Evolutionary conservation across 2,888 invertebrate genomes (phyloP).

Genomic region (Bombylius discolor): DNA sequence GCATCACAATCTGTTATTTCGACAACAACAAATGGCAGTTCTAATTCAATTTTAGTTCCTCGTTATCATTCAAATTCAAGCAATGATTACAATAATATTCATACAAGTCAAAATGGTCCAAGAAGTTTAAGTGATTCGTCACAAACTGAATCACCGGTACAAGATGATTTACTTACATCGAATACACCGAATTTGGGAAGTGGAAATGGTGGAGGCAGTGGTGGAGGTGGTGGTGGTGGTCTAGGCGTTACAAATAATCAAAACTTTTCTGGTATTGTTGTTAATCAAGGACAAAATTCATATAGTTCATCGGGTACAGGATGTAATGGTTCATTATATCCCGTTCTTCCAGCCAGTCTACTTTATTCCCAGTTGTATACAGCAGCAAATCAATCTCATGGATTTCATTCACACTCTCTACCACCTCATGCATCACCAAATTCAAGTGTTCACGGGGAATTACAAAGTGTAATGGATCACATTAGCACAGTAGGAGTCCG

Average conservation of each 20-base stretch:
- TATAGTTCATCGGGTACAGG: constrained; percentile 42
- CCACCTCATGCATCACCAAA: constrained; percentile 50
- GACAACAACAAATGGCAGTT: constrained; percentile 29
- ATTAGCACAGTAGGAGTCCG: constrained; percentile 50
- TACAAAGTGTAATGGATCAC: constrained; percentile 66
- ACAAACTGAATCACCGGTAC: constrained; percentile 69
- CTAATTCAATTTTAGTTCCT: constrained; percentile 46
- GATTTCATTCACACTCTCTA: constrained; percentile 56
- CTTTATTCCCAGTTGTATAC: constrained; percentile 75
- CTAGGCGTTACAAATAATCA: constrained; percentile 28
- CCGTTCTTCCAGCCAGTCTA: constrained; percentile 67
- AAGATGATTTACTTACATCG: constrained; percentile 57
- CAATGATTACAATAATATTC: constrained; percentile 47
- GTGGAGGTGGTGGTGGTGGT: constrained; percentile 17
- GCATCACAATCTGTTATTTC: constrained; percentile 37
- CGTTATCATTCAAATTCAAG: constrained; percentile 46
- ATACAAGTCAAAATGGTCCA: constrained; percentile 49
- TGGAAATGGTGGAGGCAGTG: constrained; percentile 31
- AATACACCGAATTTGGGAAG: constrained; percentile 48
- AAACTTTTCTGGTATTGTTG: constrained; percentile 38
- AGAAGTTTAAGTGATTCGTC: constrained; percentile 71
- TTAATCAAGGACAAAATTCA: constrained; percentile 42
- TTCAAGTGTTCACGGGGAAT: constrained; percentile 48
- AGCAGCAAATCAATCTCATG: constrained; percentile 60
- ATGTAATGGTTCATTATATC: constrained; percentile 61